Evolutionary conservation across 2,888 invertebrate genomes (phyloP).

Genomic region (Neoaliturus tenellus): DNA sequence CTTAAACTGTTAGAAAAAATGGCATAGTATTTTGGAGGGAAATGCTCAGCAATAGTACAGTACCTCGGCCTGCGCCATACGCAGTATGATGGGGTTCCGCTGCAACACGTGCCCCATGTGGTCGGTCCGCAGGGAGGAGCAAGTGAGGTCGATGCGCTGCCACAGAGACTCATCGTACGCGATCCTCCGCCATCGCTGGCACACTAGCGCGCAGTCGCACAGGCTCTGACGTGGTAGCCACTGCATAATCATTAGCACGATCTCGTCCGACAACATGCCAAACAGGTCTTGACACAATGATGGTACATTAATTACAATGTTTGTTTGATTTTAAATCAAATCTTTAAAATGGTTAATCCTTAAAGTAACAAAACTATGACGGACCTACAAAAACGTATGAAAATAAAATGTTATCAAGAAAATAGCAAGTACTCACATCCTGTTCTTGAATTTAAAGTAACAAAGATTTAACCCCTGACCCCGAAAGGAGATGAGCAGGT

Average conservation of each 20-base stretch:
- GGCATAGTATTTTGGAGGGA: too few species aligned
- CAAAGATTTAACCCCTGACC: too few species aligned
- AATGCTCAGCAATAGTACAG: too few species aligned
- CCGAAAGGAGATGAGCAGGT: too few species aligned
- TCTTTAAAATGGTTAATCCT: not conserved
- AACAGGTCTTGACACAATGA: too few species aligned
- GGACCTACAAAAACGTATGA: not conserved
- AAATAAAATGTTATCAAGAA: not conserved
- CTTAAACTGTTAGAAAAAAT: too few species aligned
- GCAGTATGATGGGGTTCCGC: slow-evolving; percentile 85
- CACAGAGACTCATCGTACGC: slow-evolving; percentile 91
- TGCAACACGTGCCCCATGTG: slow-evolving; percentile 85
- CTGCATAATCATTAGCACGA: slow-evolving; percentile 87
- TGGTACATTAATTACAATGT: not conserved
- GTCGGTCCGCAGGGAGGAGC: slow-evolving; percentile 80
- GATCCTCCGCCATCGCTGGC: slow-evolving; percentile 85
- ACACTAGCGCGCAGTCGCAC: slow-evolving; percentile 83
- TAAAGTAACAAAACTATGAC: not conserved
- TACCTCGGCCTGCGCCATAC: slow-evolving; percentile 89
- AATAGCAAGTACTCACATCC: not conserved
- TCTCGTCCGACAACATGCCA: slow-evolving; percentile 87
- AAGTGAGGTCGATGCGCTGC: slow-evolving; percentile 88
- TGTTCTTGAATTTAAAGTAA: too few species aligned
- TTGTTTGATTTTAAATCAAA: not conserved
- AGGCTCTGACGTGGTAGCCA: slow-evolving; percentile 88